Evolutionary conservation across 1,140 invertebrate genomes (phyloP).

Genomic region (Lordiphosa clarofinis): DNA sequence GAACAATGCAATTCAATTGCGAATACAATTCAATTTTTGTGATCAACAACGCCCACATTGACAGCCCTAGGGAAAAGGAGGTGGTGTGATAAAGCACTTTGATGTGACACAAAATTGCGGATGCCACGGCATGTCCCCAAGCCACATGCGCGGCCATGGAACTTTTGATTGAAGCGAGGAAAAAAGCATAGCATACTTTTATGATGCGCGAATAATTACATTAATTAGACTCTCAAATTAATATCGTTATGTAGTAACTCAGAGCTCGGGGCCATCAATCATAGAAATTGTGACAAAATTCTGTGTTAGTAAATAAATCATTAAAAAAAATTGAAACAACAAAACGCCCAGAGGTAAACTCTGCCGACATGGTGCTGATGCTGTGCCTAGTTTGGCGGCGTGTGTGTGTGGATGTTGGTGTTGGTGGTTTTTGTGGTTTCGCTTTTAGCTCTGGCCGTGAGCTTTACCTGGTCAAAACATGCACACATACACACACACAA

Average conservation of each 20-base stretch:
- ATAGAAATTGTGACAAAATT: slow-evolving; percentile 43
- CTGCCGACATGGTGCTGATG: slow-evolving; percentile 8
- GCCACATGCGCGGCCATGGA: neutral
- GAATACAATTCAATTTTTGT: slow-evolving; percentile 71
- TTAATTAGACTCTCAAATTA: slow-evolving; percentile 63
- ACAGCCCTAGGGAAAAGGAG: slow-evolving; percentile 30
- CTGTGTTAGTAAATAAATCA: slow-evolving; percentile 62
- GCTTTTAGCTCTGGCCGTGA: slow-evolving; percentile 47
- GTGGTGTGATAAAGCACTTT: slow-evolving; percentile 48
- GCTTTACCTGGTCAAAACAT: slow-evolving; percentile 34
- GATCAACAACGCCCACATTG: slow-evolving; percentile 60
- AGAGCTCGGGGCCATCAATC: slow-evolving; percentile 56
- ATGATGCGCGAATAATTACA: slow-evolving; percentile 56
- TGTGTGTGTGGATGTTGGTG: slow-evolving; percentile 31
- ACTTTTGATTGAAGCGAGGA: slow-evolving; percentile 13
- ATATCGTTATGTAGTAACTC: slow-evolving; percentile 34
- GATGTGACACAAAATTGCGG: slow-evolving; percentile 36
- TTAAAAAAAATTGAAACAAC: slow-evolving; percentile 53
- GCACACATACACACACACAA: no score
- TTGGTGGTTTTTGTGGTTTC: slow-evolving; percentile 64
- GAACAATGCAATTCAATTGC: slow-evolving; percentile 59
- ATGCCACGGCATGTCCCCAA: neutral
- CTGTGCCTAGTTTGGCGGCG: slow-evolving; percentile 36
- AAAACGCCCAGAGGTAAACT: slow-evolving; percentile 16
- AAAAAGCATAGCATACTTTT: slow-evolving; percentile 30